Base-by-base conservation (phyloP, 2,113 vertebrate species). In the Nothoprocta perdicaria region DNA sequence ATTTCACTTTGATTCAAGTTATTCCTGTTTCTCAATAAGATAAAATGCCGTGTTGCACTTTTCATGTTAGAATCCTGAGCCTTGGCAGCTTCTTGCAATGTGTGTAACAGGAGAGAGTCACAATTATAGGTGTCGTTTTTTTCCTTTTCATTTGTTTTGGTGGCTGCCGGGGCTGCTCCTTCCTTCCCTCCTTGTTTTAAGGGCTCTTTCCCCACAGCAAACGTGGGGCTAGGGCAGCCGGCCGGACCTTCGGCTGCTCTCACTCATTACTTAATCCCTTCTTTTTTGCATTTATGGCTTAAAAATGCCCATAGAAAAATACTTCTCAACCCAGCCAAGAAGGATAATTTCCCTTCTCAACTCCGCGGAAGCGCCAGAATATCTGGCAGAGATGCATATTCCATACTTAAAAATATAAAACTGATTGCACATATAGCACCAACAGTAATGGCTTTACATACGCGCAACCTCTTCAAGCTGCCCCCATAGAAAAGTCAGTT, bases 11-110 rank as follows among this genome's bases (percentile, higher is more conserved):
- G 87, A 89, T 82, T 95, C 95, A 78, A 93, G 94, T 96, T 94
- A 92, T 95, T 96, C 95, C 91, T 95, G 95, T 96, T 90, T 92
- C 89, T 94, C 90, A 87, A 94, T 74, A 86, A 89, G 85, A 80
- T 60, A 86, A 83, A 94, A 83, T 78, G 78, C 57, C 9, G 43
- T 55, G 52, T 29, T 91, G 94, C 85, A 85, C 69, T 91, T 95
- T 88, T 72, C 31, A 48, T 86, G 86, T 29, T 79, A 35, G 88
- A 96, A 85, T 89, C 16, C 33, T 5, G 83, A 92, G 74, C 69
- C 14, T 13, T 48, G 86, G 75, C 27, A 80, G 66, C 58, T 60
- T 27, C 63, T 93, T 89, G 41, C 80, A 2, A 1, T 62, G 72
- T 31, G 55, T 87, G n/a, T 35, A 43, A 57, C 40, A 29, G 72